Conservation (phyloP, 2,888 invertebrate genomes). For the Merodon equestris region DNA sequence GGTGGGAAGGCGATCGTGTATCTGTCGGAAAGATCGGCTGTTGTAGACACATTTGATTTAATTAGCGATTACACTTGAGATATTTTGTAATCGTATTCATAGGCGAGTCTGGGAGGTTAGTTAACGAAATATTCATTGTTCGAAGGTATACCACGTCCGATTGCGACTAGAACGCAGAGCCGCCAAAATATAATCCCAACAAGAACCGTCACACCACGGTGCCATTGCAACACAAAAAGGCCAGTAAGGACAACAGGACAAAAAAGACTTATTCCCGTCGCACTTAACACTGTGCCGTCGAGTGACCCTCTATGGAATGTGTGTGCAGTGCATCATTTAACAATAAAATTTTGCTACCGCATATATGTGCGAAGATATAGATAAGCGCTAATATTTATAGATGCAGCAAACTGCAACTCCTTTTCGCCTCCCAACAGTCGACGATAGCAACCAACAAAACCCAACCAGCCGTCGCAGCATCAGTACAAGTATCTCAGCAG, state of each 20-base stretch:
- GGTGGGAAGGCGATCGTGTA: slow-evolving; percentile 1
- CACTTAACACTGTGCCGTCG: too few species aligned
- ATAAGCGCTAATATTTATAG: slow-evolving; percentile 67
- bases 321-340: slow-evolving; percentile 69
- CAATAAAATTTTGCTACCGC: slow-evolving; percentile 69
- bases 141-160: too few species aligned
- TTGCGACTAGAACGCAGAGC: too few species aligned
- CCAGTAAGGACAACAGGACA: neutral
- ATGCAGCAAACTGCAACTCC: slow-evolving; percentile 68
- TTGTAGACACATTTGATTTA: slow-evolving; percentile 8
- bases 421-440: slow-evolving; percentile 47
- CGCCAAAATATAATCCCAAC: too few species aligned
- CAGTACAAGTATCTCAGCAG: slow-evolving; percentile 36
- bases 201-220: too few species aligned
- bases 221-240: too few species aligned
- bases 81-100: slow-evolving; percentile 5
- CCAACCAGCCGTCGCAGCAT: slow-evolving; percentile 27
- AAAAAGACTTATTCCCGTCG: too few species aligned
- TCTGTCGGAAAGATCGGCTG: slow-evolving; percentile 6
- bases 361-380: slow-evolving; percentile 65
- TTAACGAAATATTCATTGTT: too few species aligned
- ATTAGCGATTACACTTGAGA: neutral
- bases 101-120: too few species aligned
- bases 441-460: slow-evolving; percentile 46
- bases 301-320: neutral